Percentiles rank a stretch among this genome's conserved stretches.
These are phyloP conservation scores for Yponomeuta malinellus DNA, from an alignment of 2,888 invertebrate genomes.

Conservation along the genomic window DNA sequence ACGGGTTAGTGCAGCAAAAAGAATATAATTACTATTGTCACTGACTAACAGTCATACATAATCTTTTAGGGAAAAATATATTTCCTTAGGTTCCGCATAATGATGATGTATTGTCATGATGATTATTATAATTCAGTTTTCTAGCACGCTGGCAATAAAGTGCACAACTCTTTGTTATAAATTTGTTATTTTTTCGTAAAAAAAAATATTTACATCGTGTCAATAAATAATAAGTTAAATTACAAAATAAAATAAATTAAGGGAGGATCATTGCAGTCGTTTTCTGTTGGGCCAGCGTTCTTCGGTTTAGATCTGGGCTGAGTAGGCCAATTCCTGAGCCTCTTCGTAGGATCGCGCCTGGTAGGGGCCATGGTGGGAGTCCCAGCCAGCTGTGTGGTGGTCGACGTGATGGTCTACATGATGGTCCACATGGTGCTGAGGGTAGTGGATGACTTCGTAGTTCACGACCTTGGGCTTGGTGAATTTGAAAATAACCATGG, in stretches of 20 bases:
- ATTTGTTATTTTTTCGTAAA: not conserved
- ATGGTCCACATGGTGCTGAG: constrained; percentile 82
- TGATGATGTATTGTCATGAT: not conserved
- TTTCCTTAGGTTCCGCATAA: no score
- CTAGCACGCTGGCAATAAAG: not conserved
- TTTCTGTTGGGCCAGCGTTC: not conserved
- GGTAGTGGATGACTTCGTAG: constrained; percentile 91
- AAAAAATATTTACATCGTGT: not conserved
- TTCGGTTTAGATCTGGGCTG: constrained; percentile 54
- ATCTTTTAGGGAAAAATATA: no score
- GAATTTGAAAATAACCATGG: constrained; percentile 90
- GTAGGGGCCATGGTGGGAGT: constrained; percentile 77
- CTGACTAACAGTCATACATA: no score
- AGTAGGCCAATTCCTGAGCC: constrained; percentile 77
- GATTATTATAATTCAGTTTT: not conserved
- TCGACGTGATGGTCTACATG: constrained; percentile 76
- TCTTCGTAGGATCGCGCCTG: constrained; percentile 77
- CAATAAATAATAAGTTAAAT: constrained; percentile 8
- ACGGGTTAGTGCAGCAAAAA: no score
- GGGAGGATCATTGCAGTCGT: not conserved
- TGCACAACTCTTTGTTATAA: not conserved
- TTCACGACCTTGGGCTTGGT: constrained; percentile 91
- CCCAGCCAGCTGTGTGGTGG: constrained; percentile 64
- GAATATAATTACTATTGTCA: no score
- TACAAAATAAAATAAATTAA: constrained; percentile 6